Evolutionary conservation across 1,140 invertebrate genomes (phyloP).

Genomic region (Magallana angulata): DNA sequence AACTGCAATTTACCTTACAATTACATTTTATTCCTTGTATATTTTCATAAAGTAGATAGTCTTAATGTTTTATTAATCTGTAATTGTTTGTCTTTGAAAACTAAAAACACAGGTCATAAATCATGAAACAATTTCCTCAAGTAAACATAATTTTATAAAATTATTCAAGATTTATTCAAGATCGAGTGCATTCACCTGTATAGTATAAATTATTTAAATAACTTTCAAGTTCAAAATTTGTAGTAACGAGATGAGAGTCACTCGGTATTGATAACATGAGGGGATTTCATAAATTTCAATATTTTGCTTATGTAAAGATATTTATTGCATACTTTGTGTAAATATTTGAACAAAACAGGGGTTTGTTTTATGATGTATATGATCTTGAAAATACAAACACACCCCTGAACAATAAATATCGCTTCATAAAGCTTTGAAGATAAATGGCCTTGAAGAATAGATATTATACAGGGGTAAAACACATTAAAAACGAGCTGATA

Average conservation of each 20-base stretch:
- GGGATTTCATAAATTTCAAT: not conserved
- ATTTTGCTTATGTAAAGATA: slow-evolving; percentile 17
- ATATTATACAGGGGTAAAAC: not conserved
- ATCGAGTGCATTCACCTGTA: no score
- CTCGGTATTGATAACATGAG: not conserved
- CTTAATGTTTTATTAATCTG: no score
- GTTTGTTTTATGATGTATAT: not conserved
- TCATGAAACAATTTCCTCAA: no score
- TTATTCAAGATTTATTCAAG: no score
- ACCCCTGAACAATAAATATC: slow-evolving; percentile 7
- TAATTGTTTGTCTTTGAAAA: no score
- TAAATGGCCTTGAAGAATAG: not conserved
- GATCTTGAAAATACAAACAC: not conserved
- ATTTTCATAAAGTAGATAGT: no score
- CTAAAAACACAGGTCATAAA: no score
- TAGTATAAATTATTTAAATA: not conserved
- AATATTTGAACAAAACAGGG: not conserved
- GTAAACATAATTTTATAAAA: no score
- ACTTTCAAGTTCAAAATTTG: not conserved
- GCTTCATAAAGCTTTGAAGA: not conserved
- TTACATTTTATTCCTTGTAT: no score
- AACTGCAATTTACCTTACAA: no score
- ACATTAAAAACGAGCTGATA: not conserved
- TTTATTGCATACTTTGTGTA: not conserved
- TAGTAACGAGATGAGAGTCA: not conserved